Evolutionary conservation across 2,797 vertebrate genomes (phyloP), one percentile per base, ranked within the genome.

Genomic region (Kryptolebias ocellatus): DNA sequence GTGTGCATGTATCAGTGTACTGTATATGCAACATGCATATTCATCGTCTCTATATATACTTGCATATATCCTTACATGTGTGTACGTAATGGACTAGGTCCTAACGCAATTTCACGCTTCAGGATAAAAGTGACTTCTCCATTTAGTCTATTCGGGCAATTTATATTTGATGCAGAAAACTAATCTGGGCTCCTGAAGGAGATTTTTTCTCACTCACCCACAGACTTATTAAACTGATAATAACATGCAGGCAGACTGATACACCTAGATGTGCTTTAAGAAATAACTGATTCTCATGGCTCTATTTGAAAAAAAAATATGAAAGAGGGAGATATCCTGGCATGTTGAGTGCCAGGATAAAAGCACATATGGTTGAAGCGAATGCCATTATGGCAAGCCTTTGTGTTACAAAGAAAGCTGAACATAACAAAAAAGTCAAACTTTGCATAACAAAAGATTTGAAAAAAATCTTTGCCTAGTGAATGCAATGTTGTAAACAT

Each of bases 61-160:
- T 9, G 2, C n/a, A 15, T 73, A 63, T 54, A 64, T 77, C 53
- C 64, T 18, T 73, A 64, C 69, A 57, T 37, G 18, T 77, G 61
- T 62, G 64, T 73, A 78, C 81, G 70, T 84, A 89, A 89, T 91
- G 81, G 79, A 82, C 70, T 74, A 59, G 53, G 15, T 12, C 34
- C 70, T 83, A 81, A 87, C 59, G 64, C 80, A 34, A 87, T 87
- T 91, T 88, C 81, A 87, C 34, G 70, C 87, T 74, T 54, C 66
- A 68, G 75, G 71, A 81, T 84, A 71, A 83, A 86, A 89, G 57
- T 64, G 81, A 80, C 83, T 78, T 68, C 71, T 80, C 64, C 60
- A 75, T 80, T 81, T 72, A 80, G 74, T 67, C 55, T 61, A 46
- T 78, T 79, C 31, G 17, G 75, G 20, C 46, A 58, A 61, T 75